Evolutionary conservation across 37 sponge, comb jelly and placozoan genomes (phyloP).

Genomic region (Ianthella basta): DNA sequence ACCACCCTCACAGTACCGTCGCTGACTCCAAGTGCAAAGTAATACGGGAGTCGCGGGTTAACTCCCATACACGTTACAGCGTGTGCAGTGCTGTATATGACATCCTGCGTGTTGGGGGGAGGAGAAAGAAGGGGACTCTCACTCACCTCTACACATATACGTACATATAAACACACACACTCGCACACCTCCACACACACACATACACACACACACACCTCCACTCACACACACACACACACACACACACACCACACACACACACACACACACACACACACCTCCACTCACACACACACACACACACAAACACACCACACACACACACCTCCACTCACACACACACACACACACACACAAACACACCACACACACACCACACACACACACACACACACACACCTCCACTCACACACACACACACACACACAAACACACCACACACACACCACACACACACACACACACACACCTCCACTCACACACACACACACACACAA

Average conservation of each 20-base stretch:
- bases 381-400: no score
- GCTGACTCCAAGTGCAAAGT: slow-evolving; percentile 66
- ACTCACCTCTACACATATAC: not conserved
- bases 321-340: not conserved
- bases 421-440: no score
- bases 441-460: no score
- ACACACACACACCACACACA: not conserved
- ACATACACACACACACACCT: not conserved
- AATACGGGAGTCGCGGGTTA: slow-evolving; percentile 69
- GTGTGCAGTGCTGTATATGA: slow-evolving; percentile 52
- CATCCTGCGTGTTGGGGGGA: slow-evolving; percentile 40
- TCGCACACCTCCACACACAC: not conserved
- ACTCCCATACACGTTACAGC: slow-evolving; percentile 70
- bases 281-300: not conserved
- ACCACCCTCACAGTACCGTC: slow-evolving; percentile 69
- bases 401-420: no score
- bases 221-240: not conserved
- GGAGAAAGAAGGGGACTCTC: not conserved
- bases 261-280: not conserved
- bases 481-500: no score
- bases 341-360: not conserved
- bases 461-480: no score
- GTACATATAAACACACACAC: not conserved
- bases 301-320: not conserved
- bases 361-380: no score